phyloP scores from a whole-genome alignment of 1,140 invertebrate genomes.

The Drosophila funebris region DNA sequence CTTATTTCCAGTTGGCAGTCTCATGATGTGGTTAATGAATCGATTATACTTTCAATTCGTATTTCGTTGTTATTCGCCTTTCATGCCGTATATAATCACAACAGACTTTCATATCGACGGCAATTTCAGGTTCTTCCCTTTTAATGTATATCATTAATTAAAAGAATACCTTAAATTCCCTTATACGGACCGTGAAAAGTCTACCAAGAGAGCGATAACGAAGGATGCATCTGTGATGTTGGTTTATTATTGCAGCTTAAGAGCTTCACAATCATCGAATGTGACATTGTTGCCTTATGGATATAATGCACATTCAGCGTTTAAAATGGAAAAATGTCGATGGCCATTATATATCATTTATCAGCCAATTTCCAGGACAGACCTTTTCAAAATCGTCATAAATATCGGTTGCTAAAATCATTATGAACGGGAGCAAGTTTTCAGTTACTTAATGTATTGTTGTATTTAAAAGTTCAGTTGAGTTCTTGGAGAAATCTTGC shows the following conservation, averaged over 20 bases:
- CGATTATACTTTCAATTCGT: no score
- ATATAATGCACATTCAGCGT: slow-evolving; percentile 41
- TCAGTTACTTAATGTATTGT: no score
- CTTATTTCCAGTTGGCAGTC: no score
- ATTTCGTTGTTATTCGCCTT: no score
- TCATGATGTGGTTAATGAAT: no score
- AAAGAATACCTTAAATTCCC: slow-evolving; percentile 49
- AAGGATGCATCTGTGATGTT: slow-evolving; percentile 35
- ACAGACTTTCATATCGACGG: slow-evolving; percentile 18
- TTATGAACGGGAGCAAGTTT: no score
- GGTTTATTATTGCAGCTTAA: slow-evolving; percentile 72
- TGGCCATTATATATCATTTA: slow-evolving; percentile 56
- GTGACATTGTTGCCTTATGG: not conserved
- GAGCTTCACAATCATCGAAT: not conserved
- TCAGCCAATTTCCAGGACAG: no score
- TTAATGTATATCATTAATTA: slow-evolving; percentile 79
- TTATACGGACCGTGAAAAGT: slow-evolving; percentile 29
- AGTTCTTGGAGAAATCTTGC: no score
- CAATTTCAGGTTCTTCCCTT: slow-evolving; percentile 4
- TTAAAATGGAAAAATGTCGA: slow-evolving; percentile 27
- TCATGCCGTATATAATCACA: no score
- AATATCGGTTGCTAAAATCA: no score
- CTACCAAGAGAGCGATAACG: slow-evolving; percentile 14
- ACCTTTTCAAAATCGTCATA: no score
- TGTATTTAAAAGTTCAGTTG: no score